Base-by-base conservation (phyloP, 2,888 invertebrate species). In the Arge pagana region DNA sequence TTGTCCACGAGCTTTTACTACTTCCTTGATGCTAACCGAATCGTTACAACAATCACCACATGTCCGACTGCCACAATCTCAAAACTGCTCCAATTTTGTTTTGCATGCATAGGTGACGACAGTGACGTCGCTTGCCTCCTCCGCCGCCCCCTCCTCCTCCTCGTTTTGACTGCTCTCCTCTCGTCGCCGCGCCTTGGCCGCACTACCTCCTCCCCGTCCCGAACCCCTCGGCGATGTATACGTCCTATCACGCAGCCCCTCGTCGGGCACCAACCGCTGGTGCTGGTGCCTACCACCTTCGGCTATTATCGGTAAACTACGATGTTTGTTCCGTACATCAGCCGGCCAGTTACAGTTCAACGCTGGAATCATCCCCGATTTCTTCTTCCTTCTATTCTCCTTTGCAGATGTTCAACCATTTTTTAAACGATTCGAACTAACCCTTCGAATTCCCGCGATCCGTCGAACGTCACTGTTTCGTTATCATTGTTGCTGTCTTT, bases 141-240 rank as follows among this genome's bases (percentile, higher is more conserved):
- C 80, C 80, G 79, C 80, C 79, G 79, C 70, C 80, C 79, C 80
- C 39, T 11, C 80, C 78, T 77, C 79, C 78, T 78, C 78, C 73
- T n/a, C n/a, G n/a, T n/a, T n/a, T n/a, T n/a, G n/a, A n/a, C n/a
- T n/a, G n/a, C n/a, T n/a, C 78, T 79, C 71, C 80, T 79, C 81
- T 81, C 61, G 76, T 80, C 80, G 80, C 79, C 79, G 80, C 80
- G 78, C 78, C 79, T 78, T 79, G 79, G 79, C 80, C 79, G 79
- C 79, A 80, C 79, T 80, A 79, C 80, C 79, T 79, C 78, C 79
- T 78, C 79, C 53, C 52, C 50, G 40, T 53, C 78, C 79, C 78
- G 79, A 78, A 78, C 78, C 79, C 77, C 79, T 28, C 43, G 43
- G 31, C 35, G 45, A n/a, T n/a, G n/a, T n/a, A n/a, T n/a, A n/a